phyloP scores from a whole-genome alignment of 2,888 invertebrate species.

The Asteroscopus sphinx region DNA sequence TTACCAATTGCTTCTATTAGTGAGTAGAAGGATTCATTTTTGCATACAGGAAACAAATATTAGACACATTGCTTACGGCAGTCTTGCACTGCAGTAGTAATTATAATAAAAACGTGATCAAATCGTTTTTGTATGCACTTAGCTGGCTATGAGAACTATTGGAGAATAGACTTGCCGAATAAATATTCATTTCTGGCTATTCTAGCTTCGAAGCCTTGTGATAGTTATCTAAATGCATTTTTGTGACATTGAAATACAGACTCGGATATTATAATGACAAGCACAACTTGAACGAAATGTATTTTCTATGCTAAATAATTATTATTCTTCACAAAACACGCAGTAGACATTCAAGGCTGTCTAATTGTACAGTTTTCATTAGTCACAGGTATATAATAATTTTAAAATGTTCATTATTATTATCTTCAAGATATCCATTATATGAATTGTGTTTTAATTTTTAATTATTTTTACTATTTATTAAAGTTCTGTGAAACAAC shows the following conservation, averaged over 20 bases:
- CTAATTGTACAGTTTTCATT: conserved; percentile 41
- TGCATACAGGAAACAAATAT: too few relatives aligned
- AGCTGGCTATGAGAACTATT: neutral
- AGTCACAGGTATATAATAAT: too few relatives aligned
- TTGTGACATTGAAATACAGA: conserved; percentile 45
- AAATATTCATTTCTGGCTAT: conserved; percentile 13
- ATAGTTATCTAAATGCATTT: conserved; percentile 41
- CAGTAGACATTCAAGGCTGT: conserved; percentile 58
- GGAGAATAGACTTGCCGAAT: neutral
- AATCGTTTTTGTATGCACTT: neutral
- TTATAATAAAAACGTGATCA: too few relatives aligned
- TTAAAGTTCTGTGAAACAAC: too few relatives aligned
- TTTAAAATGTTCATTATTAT: too few relatives aligned
- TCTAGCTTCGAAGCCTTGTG: conserved; percentile 11
- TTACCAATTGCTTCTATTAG: too few relatives aligned
- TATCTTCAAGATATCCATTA: too few relatives aligned
- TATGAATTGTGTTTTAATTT: too few relatives aligned
- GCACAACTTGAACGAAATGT: conserved; percentile 43
- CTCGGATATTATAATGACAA: conserved; percentile 45
- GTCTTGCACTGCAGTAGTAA: too few relatives aligned
- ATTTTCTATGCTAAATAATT: conserved; percentile 58
- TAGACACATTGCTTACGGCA: too few relatives aligned
- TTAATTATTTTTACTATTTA: too few relatives aligned
- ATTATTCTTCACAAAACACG: conserved; percentile 47
- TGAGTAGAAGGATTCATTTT: too few relatives aligned